phyloP scores from a whole-genome alignment of 2,797 vertebrate species.

The Thunnus albacares region DNA sequence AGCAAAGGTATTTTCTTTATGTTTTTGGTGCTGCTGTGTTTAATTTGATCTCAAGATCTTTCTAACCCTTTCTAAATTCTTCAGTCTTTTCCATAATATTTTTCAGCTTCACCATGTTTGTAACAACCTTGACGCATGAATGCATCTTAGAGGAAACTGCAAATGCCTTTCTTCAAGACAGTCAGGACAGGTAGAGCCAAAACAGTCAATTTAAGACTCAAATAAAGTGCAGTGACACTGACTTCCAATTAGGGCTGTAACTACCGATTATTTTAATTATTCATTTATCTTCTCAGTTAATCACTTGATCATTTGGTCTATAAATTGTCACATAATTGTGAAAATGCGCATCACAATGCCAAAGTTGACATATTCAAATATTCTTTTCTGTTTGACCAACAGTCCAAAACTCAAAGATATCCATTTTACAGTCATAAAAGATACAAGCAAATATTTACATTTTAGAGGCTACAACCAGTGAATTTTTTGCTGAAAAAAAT shows the following conservation, averaged over 20 bases:
- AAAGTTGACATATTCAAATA: not conserved
- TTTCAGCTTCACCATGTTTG: not conserved
- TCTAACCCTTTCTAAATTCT: not conserved
- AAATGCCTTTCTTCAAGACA: not conserved
- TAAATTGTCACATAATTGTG: not conserved
- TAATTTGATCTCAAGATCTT: not conserved
- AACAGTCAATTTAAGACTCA: not conserved
- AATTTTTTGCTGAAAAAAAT: too few species aligned
- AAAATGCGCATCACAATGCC: not conserved
- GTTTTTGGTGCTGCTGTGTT: not conserved
- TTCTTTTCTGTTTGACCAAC: too few species aligned
- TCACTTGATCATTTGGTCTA: not conserved
- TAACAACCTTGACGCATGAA: constrained; percentile 4
- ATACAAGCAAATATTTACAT: too few species aligned
- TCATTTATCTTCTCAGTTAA: not conserved
- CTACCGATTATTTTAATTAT: too few species aligned
- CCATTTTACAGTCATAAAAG: too few species aligned
- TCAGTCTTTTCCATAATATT: not conserved
- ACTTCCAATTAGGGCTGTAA: too few species aligned
- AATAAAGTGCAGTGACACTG: not conserved
- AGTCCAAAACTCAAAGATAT: too few species aligned
- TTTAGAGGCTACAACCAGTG: too few species aligned
- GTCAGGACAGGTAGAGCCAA: not conserved
- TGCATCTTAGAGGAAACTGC: not conserved
- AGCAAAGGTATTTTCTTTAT: constrained; percentile 5